Evolutionary conservation across 1,140 invertebrate genomes (phyloP).

Genomic region (Popillia japonica): DNA sequence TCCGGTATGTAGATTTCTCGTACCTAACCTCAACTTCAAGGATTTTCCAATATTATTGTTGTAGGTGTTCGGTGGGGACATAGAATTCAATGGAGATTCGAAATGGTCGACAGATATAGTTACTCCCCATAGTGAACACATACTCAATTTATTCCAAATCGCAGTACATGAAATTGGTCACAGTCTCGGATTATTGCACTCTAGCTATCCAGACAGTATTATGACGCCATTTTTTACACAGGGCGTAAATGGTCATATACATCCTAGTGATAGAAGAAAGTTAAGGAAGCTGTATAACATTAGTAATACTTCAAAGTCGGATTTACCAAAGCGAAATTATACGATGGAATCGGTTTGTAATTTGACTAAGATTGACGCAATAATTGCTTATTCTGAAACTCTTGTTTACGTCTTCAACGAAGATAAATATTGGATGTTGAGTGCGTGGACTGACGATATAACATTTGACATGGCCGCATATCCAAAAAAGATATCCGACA

Average conservation of each 20-base stretch:
- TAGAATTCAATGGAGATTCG: background rate
- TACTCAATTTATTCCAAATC: conserved; percentile 60
- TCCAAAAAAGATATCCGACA: background rate
- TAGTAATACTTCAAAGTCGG: background rate
- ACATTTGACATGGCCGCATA: background rate
- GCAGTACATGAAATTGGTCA: conserved; percentile 94
- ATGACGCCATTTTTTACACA: conserved; percentile 75
- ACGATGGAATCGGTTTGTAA: background rate
- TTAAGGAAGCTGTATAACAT: background rate
- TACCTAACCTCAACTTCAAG: background rate
- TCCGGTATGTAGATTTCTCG: background rate
- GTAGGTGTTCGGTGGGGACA: background rate
- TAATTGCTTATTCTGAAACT: background rate
- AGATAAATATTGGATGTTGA: background rate
- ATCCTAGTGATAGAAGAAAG: background rate
- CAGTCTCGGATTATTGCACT: conserved; percentile 86
- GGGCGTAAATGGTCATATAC: background rate
- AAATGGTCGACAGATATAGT: background rate
- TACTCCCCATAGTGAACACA: background rate
- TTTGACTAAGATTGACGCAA: background rate
- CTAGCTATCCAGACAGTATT: conserved; percentile 79
- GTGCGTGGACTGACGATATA: background rate
- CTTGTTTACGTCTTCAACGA: background rate
- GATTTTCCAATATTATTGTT: background rate
- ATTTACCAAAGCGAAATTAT: background rate